A percentile compares a stretch with the other conserved stretches of the same genome.
Conservation (phyloP, 1,140 invertebrate genomes). For the Charaxes varanes region DNA sequence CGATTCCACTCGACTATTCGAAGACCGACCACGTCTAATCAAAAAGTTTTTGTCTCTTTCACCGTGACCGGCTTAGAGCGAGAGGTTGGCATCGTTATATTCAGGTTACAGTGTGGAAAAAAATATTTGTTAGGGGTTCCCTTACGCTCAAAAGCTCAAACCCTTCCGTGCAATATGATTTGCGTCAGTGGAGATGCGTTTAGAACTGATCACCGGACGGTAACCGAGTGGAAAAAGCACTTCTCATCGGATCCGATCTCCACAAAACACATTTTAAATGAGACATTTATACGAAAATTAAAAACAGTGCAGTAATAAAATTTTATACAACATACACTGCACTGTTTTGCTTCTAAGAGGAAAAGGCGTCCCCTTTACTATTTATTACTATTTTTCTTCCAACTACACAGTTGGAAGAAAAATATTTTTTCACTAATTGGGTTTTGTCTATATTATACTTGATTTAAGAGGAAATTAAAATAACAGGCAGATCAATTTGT, state of each 20-base stretch:
- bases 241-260: conserved; percentile 55
- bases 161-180: conserved; percentile 70
- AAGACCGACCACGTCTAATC: conserved; percentile 10
- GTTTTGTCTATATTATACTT: too few relatives aligned
- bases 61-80: conserved; percentile 19
- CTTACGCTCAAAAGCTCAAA: conserved; percentile 49
- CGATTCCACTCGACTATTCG: conserved; percentile 24
- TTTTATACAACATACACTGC: too few relatives aligned
- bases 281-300: too few relatives aligned
- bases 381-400: too few relatives aligned
- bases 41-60: conserved; percentile 19
- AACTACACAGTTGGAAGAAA: too few relatives aligned
- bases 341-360: too few relatives aligned
- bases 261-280: conserved; percentile 27
- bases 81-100: conserved; percentile 3
- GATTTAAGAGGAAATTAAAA: too few relatives aligned
- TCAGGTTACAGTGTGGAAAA: background rate
- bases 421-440: too few relatives aligned
- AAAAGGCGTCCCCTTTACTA: too few relatives aligned
- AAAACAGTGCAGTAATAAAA: too few relatives aligned
- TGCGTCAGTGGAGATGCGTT: conserved; percentile 69
- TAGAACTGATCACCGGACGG: conserved; percentile 64
- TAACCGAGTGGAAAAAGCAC: conserved; percentile 71
- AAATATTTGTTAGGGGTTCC: conserved; percentile 24
- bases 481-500: too few relatives aligned